These are phyloP conservation scores for Cromileptes altivelis DNA, from an alignment of 2,113 vertebrate species.

Conservation along the genomic window DNA sequence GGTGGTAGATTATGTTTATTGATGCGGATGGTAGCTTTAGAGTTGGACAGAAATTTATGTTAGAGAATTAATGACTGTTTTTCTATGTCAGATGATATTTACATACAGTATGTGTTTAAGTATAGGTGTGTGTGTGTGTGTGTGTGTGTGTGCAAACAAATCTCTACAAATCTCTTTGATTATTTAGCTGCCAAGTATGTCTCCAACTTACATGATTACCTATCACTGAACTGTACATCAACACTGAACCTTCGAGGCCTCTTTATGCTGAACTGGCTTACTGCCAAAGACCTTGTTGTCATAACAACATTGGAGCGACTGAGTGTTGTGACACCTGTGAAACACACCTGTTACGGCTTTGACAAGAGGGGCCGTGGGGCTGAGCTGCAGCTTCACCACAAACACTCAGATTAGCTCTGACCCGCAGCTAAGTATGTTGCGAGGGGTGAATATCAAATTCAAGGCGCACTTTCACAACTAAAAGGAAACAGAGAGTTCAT, in stretches of 20 bases:
- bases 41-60: not conserved
- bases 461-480: not conserved
- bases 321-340: conserved; percentile 51
- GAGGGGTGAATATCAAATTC: not conserved
- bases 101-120: not conserved
- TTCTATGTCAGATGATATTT: not conserved
- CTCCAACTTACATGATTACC: conserved; percentile 4
- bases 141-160: not conserved
- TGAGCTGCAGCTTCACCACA: conserved; percentile 3
- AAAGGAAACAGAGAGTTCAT: not conserved
- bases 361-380: conserved; percentile 22
- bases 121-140: not conserved
- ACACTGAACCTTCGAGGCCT: not conserved
- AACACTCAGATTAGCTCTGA: conserved; percentile 25
- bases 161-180: not conserved
- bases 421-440: not conserved
- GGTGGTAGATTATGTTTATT: not conserved
- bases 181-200: not conserved
- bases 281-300: conserved; percentile 32
- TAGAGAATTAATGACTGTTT: not conserved
- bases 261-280: not conserved
- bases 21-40: not conserved
- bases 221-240: not conserved
- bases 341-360: conserved; percentile 62
- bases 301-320: not conserved